Base-by-base conservation (phyloP, 2,797 vertebrate species). In the Cynopterus sphinx region DNA sequence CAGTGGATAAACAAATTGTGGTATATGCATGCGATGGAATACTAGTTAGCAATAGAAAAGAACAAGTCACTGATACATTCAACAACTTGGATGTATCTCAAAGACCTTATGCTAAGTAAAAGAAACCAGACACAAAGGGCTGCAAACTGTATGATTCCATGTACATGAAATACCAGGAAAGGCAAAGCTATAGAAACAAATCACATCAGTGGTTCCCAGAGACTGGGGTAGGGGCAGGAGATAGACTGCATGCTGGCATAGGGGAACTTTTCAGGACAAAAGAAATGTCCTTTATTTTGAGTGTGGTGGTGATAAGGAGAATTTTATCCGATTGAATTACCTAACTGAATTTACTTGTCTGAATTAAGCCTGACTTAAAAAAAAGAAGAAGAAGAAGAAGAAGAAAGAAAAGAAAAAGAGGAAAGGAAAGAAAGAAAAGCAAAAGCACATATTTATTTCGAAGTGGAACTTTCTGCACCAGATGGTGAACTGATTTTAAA, bases 401-500 rank as follows among this genome's bases (percentile, higher is more conserved):
- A 21, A 1, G 21, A 11, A 59, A 6, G 5, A 4, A 6, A n/a
- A 55, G 17, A 19, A 13, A 41, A 41, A n/a, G 8, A 55, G 53
- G 70, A 26, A 46, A 19, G 28, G 8, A 77, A 53, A 7, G 7
- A 53, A 3, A 57, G 12, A 6, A 11, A 28, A 41, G 46, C 49
- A 49, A 5, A 49, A 49, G 15, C 49, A 49, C 22, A 39, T 39
- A 28, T n/a, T 6, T n/a, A n/a, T 61, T 83, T 43, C 41, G 55
- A 95, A 90, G 67, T 70, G 63, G 53, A 63, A 78, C n/a, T 87
- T 96, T 96, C 61, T 87, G 78, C 15, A 28, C 46, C 75, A 87
- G 68, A 75, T 78, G 33, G 46, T 73, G 31, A 93, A 24, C 57
- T 63, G 43, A 74, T 94, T 96, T 96, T 63, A 95, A 90, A 88